Base-by-base conservation (phyloP, 1,140 invertebrate genomes). In the Ostrea denselamellosa region DNA sequence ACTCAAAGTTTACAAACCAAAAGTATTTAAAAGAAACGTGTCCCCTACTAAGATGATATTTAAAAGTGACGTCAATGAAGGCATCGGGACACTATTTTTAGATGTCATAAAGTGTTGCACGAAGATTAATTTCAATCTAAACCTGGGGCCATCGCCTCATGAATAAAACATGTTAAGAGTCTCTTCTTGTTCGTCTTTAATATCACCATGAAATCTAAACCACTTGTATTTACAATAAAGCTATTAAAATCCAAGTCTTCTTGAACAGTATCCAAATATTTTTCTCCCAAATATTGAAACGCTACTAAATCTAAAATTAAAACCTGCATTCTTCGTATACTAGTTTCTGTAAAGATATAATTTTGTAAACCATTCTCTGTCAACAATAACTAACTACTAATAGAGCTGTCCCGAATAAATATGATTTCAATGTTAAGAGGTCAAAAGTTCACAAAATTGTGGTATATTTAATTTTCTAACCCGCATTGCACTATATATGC, bases 1-100 rank as follows among this genome's bases (percentile, higher is more conserved):
- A 77, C 28, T 77, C 28, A 14, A 77, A 77, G 68, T 77, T 77
- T 77, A 44, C 68, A 28, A 77, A 77, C 68, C 68, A 77, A 77
- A 77, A 28, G 68, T 77, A 77, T 77, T 77, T 77, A 77, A 25
- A 44, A 14, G 25, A 34, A 34, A 77, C 28, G 8, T 25, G 68
- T 77, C 68, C 68, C 68, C 68, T 77, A 77, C 68, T 25, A 77
- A 77, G 68, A 77, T 77, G 68, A 28, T 25, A 77, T 77, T 77
- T 25, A 77, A 77, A 77, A 5, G 68, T 77, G 68, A 77, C 68
- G 68, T 77, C 68, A 77, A 77, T 77, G 25, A 25, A 25, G 12
- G 68, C 68, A 28, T 10, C 68, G 28, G 3, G 25, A 8, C 9
- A 77, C 68, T 77, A 77, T 77, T 77, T 77, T 77, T 77, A 25